These are phyloP conservation scores for Patiria miniata DNA, from an alignment of 35 echinoderm and acorn worm species.

Conservation along the genomic window DNA sequence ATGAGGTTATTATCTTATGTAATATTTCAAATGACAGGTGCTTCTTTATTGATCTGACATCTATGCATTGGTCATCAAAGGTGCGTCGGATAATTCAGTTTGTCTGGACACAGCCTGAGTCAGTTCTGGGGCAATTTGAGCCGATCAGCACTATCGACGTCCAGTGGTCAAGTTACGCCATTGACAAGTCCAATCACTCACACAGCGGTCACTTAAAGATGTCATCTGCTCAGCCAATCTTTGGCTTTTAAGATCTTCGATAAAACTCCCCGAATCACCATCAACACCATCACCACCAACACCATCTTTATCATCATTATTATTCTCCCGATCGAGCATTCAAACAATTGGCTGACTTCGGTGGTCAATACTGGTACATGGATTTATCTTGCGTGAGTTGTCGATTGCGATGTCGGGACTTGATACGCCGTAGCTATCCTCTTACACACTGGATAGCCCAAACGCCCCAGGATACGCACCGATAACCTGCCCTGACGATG, in stretches of 20 bases:
- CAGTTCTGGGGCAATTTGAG: too few relatives aligned
- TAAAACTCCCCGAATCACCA: too few relatives aligned
- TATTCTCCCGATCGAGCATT: too few relatives aligned
- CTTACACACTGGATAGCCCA: conserved; percentile 16
- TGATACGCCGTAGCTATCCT: neutral
- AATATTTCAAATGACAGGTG: too few relatives aligned
- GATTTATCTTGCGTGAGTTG: neutral
- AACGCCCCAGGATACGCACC: neutral
- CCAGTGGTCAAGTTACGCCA: conserved; percentile 21
- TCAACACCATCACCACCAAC: too few relatives aligned
- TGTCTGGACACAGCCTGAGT: too few relatives aligned
- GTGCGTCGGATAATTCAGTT: too few relatives aligned
- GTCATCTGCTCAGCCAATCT: neutral
- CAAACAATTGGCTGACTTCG: neutral
- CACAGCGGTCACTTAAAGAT: conserved; percentile 4
- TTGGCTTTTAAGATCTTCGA: too few relatives aligned
- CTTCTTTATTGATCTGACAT: too few relatives aligned
- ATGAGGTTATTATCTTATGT: too few relatives aligned
- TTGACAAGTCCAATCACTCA: conserved; percentile 18
- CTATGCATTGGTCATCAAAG: too few relatives aligned
- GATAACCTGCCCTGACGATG: neutral
- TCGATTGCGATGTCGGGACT: conserved; percentile 7
- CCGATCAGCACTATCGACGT: neutral
- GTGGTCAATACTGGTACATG: conserved; percentile 17
- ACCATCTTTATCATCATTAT: too few relatives aligned